Conservation (phyloP, 2,797 vertebrate species). For the Lacerta viridis region DNA sequence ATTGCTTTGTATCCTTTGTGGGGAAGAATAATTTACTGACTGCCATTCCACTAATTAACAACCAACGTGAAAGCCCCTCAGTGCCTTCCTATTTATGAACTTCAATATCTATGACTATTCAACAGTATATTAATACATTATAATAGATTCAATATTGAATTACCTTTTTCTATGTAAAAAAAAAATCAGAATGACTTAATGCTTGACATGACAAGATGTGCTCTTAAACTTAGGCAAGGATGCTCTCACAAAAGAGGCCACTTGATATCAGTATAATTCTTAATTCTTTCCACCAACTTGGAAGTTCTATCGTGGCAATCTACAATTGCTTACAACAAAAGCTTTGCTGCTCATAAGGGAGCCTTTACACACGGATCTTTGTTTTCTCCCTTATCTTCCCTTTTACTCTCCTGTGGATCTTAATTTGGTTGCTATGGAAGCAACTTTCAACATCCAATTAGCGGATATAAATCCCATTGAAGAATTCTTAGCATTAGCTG, state of each 20-base stretch:
- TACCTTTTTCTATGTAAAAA: background rate
- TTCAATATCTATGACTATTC: background rate
- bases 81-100: background rate
- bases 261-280: background rate
- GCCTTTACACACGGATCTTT: conserved; percentile 26
- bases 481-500: conserved; percentile 15
- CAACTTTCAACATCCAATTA: conserved; percentile 33
- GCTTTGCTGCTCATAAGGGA: background rate
- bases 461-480: conserved; percentile 39
- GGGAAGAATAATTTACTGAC: conserved; percentile 13
- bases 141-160: conserved; percentile 1
- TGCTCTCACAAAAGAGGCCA: background rate
- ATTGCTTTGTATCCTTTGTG: conserved; percentile 18
- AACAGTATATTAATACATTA: background rate
- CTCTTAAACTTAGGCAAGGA: background rate
- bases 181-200: background rate
- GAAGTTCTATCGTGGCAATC: background rate
- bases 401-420: conserved; percentile 13
- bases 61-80: background rate
- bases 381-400: conserved; percentile 38
- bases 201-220: background rate
- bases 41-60: conserved; percentile 16
- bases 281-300: conserved; percentile 6
- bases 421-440: conserved; percentile 40
- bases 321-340: conserved; percentile 19